Percentiles rank a stretch among this genome's conserved stretches.
These are phyloP conservation scores for Grapholita molesta DNA, from an alignment of 1,140 invertebrate genomes.

Conservation along the genomic window DNA sequence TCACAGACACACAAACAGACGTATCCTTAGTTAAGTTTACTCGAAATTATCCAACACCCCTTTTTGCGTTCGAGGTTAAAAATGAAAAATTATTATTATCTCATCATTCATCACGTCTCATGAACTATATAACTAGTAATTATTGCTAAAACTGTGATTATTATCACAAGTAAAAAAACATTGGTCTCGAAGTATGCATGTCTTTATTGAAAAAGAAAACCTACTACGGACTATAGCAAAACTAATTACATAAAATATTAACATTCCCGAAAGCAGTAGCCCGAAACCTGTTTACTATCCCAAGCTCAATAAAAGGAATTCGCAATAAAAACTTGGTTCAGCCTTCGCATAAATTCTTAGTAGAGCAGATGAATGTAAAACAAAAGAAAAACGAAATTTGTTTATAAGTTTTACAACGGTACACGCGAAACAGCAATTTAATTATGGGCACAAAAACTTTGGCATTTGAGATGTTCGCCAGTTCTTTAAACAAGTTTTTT, in stretches of 20 bases:
- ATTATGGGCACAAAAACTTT: neutral
- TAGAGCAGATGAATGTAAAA: neutral
- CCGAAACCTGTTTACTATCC: neutral
- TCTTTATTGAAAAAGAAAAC: neutral
- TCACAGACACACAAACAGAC: too few species aligned
- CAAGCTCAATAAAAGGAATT: neutral
- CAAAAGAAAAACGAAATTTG: neutral
- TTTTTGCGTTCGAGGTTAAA: too few species aligned
- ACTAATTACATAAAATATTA: neutral
- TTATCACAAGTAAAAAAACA: too few species aligned
- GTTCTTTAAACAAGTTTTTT: neutral
- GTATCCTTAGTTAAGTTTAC: too few species aligned
- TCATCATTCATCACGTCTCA: too few species aligned
- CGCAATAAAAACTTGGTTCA: neutral
- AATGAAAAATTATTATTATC: too few species aligned
- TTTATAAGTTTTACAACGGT: neutral
- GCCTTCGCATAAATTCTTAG: neutral
- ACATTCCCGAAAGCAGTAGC: neutral
- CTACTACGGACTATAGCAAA: neutral
- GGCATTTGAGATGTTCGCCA: neutral
- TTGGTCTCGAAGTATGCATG: neutral
- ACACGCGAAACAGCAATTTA: neutral
- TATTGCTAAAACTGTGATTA: too few species aligned
- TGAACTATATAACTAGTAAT: too few species aligned
- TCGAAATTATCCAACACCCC: too few species aligned